These are phyloP conservation scores for Diachasmimorpha longicaudata DNA, from an alignment of 1,140 invertebrate genomes.

Conservation along the genomic window DNA sequence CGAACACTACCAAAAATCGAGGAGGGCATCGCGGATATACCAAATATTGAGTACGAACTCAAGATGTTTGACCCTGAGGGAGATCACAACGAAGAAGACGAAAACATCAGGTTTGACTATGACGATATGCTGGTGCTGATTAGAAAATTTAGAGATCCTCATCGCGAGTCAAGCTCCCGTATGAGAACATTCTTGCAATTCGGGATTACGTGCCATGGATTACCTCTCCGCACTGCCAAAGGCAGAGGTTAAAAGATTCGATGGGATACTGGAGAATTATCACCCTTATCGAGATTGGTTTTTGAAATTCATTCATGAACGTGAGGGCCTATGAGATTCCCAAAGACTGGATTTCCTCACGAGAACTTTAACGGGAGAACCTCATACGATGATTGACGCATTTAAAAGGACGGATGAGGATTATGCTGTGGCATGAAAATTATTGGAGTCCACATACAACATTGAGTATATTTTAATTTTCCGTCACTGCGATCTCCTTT, in stretches of 20 bases:
- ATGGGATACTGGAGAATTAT: not conserved
- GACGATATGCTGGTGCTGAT: too few species aligned
- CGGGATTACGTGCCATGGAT: not conserved
- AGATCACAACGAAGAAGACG: too few species aligned
- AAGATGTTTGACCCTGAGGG: too few species aligned
- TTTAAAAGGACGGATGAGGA: not conserved
- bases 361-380: not conserved
- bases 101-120: too few species aligned
- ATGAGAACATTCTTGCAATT: too few species aligned
- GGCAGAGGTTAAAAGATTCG: not conserved
- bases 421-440: not conserved
- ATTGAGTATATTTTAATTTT: not conserved
- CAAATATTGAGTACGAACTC: too few species aligned
- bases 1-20: too few species aligned
- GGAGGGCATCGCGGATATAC: too few species aligned
- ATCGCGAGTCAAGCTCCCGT: too few species aligned
- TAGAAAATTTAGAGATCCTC: too few species aligned
- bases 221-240: slow-evolving; percentile 9
- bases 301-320: not conserved
- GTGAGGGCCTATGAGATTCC: slow-evolving; percentile 10
- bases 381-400: not conserved
- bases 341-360: not conserved
- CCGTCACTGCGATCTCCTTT: not conserved
- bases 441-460: not conserved
- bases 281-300: slow-evolving; percentile 17